Conservation (phyloP, 2,113 vertebrate species). For the Stictonetta naevosa region DNA sequence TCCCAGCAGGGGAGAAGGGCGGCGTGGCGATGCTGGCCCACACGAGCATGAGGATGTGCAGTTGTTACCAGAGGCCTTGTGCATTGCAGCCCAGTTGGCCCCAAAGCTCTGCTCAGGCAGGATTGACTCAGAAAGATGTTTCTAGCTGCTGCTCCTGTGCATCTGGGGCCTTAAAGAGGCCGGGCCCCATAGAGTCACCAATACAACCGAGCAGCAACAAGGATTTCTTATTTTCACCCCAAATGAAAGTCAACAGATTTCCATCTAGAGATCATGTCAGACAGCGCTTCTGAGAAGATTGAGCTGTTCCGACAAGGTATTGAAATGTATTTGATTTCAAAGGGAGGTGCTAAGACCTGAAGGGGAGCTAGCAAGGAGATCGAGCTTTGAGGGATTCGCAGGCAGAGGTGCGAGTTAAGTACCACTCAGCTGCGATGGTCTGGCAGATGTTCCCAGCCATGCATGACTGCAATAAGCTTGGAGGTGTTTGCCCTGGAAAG, state of each 20-base stretch:
- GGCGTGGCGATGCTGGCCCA: neutral
- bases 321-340: neutral
- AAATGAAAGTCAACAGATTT: neutral
- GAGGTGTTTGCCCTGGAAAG: neutral
- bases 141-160: neutral
- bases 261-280: neutral
- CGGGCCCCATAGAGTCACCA: neutral
- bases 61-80: neutral
- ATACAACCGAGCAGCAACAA: neutral
- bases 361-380: accelerated
- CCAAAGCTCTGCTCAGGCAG: neutral
- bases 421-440: accelerated
- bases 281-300: neutral
- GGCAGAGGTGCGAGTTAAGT: neutral
- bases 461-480: neutral
- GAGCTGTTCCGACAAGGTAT: neutral
- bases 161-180: neutral
- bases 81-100: neutral
- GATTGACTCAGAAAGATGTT: neutral
- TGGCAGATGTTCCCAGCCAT: neutral
- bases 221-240: neutral
- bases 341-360: neutral
- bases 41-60: accelerated
- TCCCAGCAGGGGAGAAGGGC: neutral
- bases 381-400: accelerated